Conservation (phyloP, 2,888 invertebrate species). For the Platerodrilus igneus region DNA sequence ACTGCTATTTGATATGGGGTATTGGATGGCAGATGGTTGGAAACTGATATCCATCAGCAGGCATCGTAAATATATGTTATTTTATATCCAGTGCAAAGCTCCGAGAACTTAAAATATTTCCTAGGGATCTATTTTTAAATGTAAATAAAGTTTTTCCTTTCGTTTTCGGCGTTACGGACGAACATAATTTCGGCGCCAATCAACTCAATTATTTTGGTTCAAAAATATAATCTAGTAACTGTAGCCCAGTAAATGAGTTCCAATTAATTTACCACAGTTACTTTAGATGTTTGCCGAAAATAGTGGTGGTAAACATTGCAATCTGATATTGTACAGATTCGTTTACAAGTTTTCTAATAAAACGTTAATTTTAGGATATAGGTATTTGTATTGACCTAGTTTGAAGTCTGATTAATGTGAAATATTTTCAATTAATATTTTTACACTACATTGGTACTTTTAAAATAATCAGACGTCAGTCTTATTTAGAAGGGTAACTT, state of each 20-base stretch:
- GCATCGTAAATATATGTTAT: slow-evolving; percentile 37
- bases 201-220: background rate
- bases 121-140: slow-evolving; percentile 21
- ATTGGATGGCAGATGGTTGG: slow-evolving; percentile 47
- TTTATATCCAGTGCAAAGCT: slow-evolving; percentile 23
- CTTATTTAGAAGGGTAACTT: too few species aligned
- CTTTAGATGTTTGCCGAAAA: slow-evolving; percentile 8
- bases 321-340: slow-evolving; percentile 11
- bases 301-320: slow-evolving; percentile 10
- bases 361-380: too few species aligned
- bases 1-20: slow-evolving; percentile 35
- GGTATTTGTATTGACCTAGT: too few species aligned
- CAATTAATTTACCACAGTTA: slow-evolving; percentile 9
- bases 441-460: too few species aligned
- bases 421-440: too few species aligned
- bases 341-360: too few species aligned
- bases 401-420: too few species aligned
- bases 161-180: background rate
- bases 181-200: background rate
- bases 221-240: too few species aligned
- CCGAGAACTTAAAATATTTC: slow-evolving; percentile 22
- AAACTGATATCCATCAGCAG: slow-evolving; percentile 46
- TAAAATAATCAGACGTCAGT: too few species aligned
- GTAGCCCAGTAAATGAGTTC: too few species aligned
- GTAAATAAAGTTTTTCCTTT: slow-evolving; percentile 15